Evolutionary conservation across 2,113 vertebrate species (phyloP), one percentile per base, ranked within the genome.

Genomic region (Cynopterus brachyotis): DNA sequence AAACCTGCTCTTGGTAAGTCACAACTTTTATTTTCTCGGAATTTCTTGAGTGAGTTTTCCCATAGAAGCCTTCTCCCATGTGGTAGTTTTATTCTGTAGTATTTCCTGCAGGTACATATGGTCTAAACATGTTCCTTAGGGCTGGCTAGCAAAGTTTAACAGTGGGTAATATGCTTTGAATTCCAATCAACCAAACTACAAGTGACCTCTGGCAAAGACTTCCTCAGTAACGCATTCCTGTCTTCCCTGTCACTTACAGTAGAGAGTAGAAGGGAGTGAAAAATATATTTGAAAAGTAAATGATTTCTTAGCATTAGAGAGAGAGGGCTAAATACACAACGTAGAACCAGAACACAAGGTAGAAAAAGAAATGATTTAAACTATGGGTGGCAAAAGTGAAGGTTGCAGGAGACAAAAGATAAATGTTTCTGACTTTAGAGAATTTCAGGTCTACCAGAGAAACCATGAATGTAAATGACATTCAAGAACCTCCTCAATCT

Each of bases 151-250:
- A 73, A 85, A 60, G 79, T 87, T 89, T 59, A 96, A 69, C 45
- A 62, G 57, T 87, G 88, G 75, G 35, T 85, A 88, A 95, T 78
- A 81, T 32, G 40, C 88, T 96, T 94, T 82, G 66, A 97, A 95
- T 97, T 96, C 79, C 82, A 96, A 70, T 81, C 60, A 94, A 85
- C 30, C 84, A 96, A 96, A 94, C 64, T 91, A 91, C 62, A 91
- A 96, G 55, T 89, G 67, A 96, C 67, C 85, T 89, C 70, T 93
- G 93, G 72, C 76, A 95, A 91, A 93, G 70, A 67, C 30, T 59
- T 47, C 42, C 37, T 73, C 4, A n/a, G 12, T 62, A 85, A 96
- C 5, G 42, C 81, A 93, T 85, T 96, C 24, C 85, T 96, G 37
- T 95, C 91, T 81, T 94, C 47, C 62, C 40, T 88, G n/a, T 92